phyloP scores from a whole-genome alignment of 64 coral and sea anemone genomes.

The Platygyra sinensis region DNA sequence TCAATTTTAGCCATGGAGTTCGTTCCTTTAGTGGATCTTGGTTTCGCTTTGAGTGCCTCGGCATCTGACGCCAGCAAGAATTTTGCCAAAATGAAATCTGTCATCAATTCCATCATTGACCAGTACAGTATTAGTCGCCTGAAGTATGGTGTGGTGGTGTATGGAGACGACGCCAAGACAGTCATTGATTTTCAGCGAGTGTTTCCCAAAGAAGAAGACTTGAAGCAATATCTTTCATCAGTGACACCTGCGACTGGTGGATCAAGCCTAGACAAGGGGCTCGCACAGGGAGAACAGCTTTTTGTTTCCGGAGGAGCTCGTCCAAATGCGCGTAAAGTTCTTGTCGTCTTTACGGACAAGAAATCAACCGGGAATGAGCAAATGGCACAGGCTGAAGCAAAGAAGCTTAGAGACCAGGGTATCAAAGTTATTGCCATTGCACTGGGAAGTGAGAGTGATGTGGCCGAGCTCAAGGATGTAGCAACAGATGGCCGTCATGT shows the following conservation, averaged over 20 bases:
- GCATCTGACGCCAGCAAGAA: conserved; percentile 8
- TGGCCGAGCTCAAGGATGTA: conserved; percentile 46
- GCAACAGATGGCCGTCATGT: conserved; percentile 50
- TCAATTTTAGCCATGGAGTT: conserved; percentile 13
- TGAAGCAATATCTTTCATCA: conserved; percentile 7
- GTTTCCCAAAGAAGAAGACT: conserved; percentile 34
- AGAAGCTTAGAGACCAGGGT: conserved; percentile 33
- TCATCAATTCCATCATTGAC: conserved; percentile 56
- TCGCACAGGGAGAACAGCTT: conserved; percentile 53
- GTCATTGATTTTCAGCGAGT: conserved; percentile 24
- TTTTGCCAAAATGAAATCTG: conserved; percentile 63
- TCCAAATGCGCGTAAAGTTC: conserved; percentile 58
- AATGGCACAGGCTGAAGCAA: conserved; percentile 33
- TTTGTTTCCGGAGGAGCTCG: conserved; percentile 55
- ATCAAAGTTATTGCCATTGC: conserved; percentile 74
- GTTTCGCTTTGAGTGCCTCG: conserved; percentile 58
- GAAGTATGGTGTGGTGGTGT: conserved; percentile 48
- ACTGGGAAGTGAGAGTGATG: conserved; percentile 52
- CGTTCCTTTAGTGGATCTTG: conserved; percentile 58
- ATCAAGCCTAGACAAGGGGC: conserved; percentile 50
- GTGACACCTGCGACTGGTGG: conserved; percentile 12
- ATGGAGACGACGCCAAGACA: conserved; percentile 22
- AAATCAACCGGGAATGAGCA: conserved; percentile 40
- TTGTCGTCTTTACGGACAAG: conserved; percentile 78
- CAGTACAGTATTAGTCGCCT: conserved; percentile 46